Evolutionary conservation across 2,113 vertebrate genomes (phyloP), one percentile per base, ranked within the genome.

Genomic region (Neodon shergylaensis): DNA sequence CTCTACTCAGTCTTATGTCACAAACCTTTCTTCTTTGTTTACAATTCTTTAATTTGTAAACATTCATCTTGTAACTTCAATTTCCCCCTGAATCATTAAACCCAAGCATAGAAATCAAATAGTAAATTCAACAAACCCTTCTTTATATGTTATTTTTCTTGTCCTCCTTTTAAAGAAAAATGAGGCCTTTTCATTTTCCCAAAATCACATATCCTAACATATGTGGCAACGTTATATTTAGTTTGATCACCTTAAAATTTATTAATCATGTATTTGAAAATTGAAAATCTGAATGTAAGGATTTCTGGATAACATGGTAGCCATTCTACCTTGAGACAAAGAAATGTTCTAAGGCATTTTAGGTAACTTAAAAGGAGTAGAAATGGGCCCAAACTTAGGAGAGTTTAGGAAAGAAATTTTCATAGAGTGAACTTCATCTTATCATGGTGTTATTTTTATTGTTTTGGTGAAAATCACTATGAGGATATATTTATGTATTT

Each of bases 401-500:
- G 1, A 52, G 4, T 22, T 79, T 39, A 28, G n/a, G 28, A 49
- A 72, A 49, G 24, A 78, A 58, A 61, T 39, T 19, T 66, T 86
- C 70, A 33, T 73, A 85, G 87, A 83, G 65, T 85, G 33, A 68
- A 70, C 70, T 86, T 85, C 54, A 33, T 63, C 33, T 19, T 76
- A 6, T 14, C 1, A 44, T 17, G 42, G 2, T 88, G 14, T 54
- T 49, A 92, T 70, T 92, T 95, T 52, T 81, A 68, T 63, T 68
- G 31, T 74, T 92, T 97, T 88, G 16, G 22, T 88, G 82, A 88
- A 90, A 94, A 24, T 4, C 11, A 16, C 47, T 44, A 79, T 58
- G 17, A 47, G 19, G 39, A 44, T 84, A 7, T 84, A 83, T 83
- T 81, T 58, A 58, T 58, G 24, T 54, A 49, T 49, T 39, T 44